Conservation (phyloP, 1,140 invertebrate species). For the Pachypeltis micranthus region DNA sequence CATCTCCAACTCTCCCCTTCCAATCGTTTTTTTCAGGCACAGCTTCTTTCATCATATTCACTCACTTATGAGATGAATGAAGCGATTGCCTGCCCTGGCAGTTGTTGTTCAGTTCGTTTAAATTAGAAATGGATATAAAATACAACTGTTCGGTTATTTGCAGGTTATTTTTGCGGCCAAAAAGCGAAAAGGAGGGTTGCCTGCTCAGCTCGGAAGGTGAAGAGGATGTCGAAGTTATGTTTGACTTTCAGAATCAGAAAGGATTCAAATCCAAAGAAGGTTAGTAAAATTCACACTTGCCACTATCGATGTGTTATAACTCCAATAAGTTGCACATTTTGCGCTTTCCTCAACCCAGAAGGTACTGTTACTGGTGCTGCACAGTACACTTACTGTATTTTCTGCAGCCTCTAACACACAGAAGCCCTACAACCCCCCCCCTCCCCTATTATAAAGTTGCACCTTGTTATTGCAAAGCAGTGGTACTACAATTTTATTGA, state of each 20-base stretch:
- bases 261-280: too few relatives aligned
- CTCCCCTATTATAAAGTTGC: too few relatives aligned
- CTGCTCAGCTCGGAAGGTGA: neutral
- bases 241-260: neutral
- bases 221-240: neutral
- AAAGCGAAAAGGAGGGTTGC: neutral
- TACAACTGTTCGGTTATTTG: neutral
- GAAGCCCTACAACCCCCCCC: too few relatives aligned
- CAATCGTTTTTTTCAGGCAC: neutral
- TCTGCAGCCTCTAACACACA: too few relatives aligned
- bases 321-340: too few relatives aligned
- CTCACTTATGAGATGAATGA: neutral
- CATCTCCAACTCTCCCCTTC: neutral
- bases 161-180: neutral
- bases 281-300: too few relatives aligned
- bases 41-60: neutral
- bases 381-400: too few relatives aligned
- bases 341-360: too few relatives aligned
- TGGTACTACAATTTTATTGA: too few relatives aligned
- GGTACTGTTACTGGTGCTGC: too few relatives aligned
- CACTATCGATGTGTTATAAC: too few relatives aligned
- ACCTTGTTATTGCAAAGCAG: too few relatives aligned
- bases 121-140: neutral
- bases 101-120: neutral
- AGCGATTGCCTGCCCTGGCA: neutral